Evolutionary conservation across 2,888 invertebrate genomes (phyloP).

Genomic region (Lepeophtheirus nordmannii): DNA sequence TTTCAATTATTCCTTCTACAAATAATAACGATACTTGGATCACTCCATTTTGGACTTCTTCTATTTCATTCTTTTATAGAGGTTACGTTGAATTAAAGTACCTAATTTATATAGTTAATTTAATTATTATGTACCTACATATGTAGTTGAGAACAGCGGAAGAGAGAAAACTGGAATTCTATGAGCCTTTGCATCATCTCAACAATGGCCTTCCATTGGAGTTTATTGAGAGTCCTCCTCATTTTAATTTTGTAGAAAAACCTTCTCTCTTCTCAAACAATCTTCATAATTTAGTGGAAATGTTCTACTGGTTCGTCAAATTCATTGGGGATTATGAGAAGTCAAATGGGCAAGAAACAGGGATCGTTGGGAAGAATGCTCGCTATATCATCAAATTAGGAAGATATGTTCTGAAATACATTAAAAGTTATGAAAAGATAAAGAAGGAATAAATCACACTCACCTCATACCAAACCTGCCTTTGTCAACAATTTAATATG

Average conservation of each 20-base stretch:
- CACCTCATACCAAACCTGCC: too few relatives aligned
- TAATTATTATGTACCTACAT: too few relatives aligned
- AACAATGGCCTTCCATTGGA: neutral
- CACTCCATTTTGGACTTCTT: neutral
- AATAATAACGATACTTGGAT: neutral
- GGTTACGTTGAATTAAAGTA: neutral
- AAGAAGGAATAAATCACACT: neutral
- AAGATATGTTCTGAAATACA: slow-evolving; percentile 12
- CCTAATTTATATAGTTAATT: neutral
- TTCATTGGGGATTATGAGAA: slow-evolving; percentile 17
- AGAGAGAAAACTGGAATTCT: neutral
- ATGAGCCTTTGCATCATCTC: neutral
- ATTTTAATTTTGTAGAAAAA: neutral
- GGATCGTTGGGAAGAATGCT: neutral
- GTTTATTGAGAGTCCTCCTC: too few relatives aligned
- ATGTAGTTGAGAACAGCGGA: neutral
- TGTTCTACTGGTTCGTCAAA: slow-evolving; percentile 20
- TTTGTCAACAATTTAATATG: too few relatives aligned
- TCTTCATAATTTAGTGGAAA: slow-evolving; percentile 10
- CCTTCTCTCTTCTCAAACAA: neutral
- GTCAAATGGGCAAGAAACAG: neutral
- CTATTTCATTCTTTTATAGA: neutral
- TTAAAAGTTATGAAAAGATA: slow-evolving; percentile 14
- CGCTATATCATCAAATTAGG: slow-evolving; percentile 9
- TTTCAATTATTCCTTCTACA: neutral